A percentile compares a stretch with the other conserved stretches of the same genome.
Conservation (phyloP, 2,113 vertebrate species). For the Clarias batrachus region DNA sequence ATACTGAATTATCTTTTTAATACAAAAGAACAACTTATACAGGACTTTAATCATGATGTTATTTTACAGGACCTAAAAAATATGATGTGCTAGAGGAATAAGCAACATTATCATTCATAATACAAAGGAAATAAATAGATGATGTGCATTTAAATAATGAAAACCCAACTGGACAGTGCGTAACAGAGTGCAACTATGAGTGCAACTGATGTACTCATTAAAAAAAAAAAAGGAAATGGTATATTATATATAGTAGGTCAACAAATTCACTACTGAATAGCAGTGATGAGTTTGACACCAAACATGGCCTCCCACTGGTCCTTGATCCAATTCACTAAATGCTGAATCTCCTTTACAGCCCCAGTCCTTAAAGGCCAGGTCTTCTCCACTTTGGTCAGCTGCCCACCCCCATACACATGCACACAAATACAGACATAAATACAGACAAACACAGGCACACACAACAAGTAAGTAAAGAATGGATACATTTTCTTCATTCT, state of each 20-base stretch:
- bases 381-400: conserved; percentile 77
- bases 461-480: neutral
- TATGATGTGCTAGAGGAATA: neutral
- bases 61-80: neutral
- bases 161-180: neutral
- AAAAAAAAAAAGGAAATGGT: conserved; percentile 30
- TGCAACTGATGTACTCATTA: neutral
- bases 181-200: no score
- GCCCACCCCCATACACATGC: neutral
- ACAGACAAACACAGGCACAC: conserved; percentile 58
- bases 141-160: neutral
- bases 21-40: neutral
- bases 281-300: conserved; percentile 76
- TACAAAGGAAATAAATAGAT: neutral
- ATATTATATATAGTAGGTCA: conserved; percentile 36
- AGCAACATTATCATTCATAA: neutral
- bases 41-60: neutral
- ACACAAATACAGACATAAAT: conserved; percentile 60
- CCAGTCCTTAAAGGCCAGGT: conserved; percentile 78
- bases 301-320: conserved; percentile 86
- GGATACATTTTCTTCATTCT: neutral
- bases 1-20: neutral
- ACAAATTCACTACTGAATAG: conserved; percentile 51
- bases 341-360: conserved; percentile 71
- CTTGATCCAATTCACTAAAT: conserved; percentile 79